Base-by-base conservation (phyloP, 2,888 invertebrate species). In the Sarcophaga carnaria region DNA sequence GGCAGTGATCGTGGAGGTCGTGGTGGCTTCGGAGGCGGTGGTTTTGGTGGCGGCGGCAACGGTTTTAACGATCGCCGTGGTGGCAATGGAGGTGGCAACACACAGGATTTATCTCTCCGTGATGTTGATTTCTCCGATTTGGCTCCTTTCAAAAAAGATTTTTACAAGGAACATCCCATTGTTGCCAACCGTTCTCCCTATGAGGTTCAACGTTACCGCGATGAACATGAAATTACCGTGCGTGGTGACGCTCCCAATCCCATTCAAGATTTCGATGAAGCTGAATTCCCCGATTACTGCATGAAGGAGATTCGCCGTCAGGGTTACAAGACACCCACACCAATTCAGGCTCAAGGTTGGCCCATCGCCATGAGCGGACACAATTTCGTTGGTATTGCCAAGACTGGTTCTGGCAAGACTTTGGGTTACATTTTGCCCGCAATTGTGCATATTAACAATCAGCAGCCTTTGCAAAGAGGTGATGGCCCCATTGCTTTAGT, bases 341-440 rank as follows among this genome's bases (percentile, higher is more conserved):
- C 97, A 0, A 97, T 98, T 91, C 98, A 98, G 94, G 96, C 97
- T 1, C 97, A 97, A 91, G 97, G 97, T 11, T 97, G 97, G 97
- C 97, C 98, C 4, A 96, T 98, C 90, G 96, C 97, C 6, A 95
- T 97, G 94, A 96, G 96, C 90, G 97, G 97, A 2, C 94, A 96
- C 84, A 97, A 97, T 91, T 95, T 97, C 91, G 97, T 97, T 85
- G 97, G 97, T 27, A 97, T 97, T 91, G 97, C 97, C 5, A 97
- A 97, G 93, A 97, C 97, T 60, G 97, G 97, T 10, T 96, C 96
- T 17, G 97, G 97, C 85, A 97, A 97, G 91, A 97, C 97, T 8
- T 94, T 97, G 67, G 96, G 96, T 90, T 97, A 97, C 92, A 96
- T 96, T 83, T 92, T 97, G 76, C 98, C 98, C 88, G 97, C 97